Conservation (phyloP, 2,888 invertebrate species). For the Spilosoma lubricipeda region DNA sequence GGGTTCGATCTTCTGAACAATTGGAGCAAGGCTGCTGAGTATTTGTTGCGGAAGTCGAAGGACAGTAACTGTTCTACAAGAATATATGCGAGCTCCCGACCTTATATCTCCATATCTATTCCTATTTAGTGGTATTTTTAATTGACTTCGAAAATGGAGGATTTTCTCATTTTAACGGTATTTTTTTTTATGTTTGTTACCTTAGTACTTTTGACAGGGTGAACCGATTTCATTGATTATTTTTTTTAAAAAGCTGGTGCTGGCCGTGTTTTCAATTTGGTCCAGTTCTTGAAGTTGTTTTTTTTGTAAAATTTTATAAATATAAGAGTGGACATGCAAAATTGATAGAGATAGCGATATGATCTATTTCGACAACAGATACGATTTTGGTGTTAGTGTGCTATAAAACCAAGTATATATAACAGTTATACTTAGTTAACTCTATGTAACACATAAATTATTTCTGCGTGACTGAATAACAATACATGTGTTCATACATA, state of each 20-base stretch:
- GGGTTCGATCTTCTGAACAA: not conserved
- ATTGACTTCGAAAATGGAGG: too few relatives aligned
- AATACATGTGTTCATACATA: not conserved
- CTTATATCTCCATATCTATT: not conserved
- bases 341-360: not conserved
- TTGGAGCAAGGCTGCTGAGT: not conserved
- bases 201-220: too few relatives aligned
- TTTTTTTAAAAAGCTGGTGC: too few relatives aligned
- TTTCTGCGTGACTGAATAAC: too few relatives aligned
- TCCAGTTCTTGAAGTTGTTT: too few relatives aligned
- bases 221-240: too few relatives aligned
- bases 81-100: not conserved
- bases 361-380: not conserved
- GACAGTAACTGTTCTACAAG: slow-evolving; percentile 1
- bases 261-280: too few relatives aligned
- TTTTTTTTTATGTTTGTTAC: too few relatives aligned
- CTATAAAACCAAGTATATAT: too few relatives aligned
- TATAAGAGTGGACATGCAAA: not conserved
- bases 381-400: not conserved
- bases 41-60: slow-evolving; percentile 1
- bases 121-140: not conserved
- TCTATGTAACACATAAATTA: not conserved
- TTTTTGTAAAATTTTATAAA: too few relatives aligned
- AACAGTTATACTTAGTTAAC: not conserved
- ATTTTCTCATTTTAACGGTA: too few relatives aligned